Evolutionary conservation across 2,888 invertebrate genomes (phyloP).

Genomic region (Heliconius cydno): DNA sequence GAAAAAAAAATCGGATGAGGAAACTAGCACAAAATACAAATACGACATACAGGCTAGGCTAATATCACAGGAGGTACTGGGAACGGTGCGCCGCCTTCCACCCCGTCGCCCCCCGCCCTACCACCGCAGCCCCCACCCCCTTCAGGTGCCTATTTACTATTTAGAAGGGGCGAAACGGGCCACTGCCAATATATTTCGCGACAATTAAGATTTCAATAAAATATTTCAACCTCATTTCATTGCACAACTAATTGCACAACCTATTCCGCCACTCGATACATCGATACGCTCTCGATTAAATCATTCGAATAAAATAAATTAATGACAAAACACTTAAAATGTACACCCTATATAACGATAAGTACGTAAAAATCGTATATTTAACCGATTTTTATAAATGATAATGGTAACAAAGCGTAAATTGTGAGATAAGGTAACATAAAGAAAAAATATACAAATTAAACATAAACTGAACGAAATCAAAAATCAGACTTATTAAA

Average conservation of each 20-base stretch:
- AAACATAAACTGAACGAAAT: constrained; percentile 63
- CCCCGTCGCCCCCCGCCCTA: constrained; percentile 49
- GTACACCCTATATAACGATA: constrained; percentile 57
- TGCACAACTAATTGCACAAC: constrained; percentile 66
- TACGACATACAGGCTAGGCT: constrained; percentile 83
- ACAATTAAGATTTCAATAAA: constrained; percentile 80
- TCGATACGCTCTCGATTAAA: constrained; percentile 47
- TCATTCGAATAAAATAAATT: constrained; percentile 53
- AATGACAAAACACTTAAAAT: constrained; percentile 48
- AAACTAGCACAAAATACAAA: constrained; percentile 76
- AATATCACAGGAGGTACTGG: constrained; percentile 83
- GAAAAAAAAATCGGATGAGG: constrained; percentile 73
- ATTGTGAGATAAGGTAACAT: constrained; percentile 65
- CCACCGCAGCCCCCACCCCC: constrained; percentile 50
- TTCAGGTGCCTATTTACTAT: constrained; percentile 77
- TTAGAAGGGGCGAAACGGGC: constrained; percentile 77
- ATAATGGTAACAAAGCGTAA: constrained; percentile 76
- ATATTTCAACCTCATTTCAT: constrained; percentile 64
- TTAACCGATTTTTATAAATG: constrained; percentile 60
- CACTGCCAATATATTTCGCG: constrained; percentile 78
- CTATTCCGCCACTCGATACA: constrained; percentile 46
- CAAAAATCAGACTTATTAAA: constrained; percentile 70
- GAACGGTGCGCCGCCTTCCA: constrained; percentile 72
- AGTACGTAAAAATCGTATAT: constrained; percentile 49
- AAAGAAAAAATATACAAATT: constrained; percentile 58